Evolutionary conservation across 2,888 invertebrate species (phyloP).

Genomic region (Steinernema carpocapsae): DNA sequence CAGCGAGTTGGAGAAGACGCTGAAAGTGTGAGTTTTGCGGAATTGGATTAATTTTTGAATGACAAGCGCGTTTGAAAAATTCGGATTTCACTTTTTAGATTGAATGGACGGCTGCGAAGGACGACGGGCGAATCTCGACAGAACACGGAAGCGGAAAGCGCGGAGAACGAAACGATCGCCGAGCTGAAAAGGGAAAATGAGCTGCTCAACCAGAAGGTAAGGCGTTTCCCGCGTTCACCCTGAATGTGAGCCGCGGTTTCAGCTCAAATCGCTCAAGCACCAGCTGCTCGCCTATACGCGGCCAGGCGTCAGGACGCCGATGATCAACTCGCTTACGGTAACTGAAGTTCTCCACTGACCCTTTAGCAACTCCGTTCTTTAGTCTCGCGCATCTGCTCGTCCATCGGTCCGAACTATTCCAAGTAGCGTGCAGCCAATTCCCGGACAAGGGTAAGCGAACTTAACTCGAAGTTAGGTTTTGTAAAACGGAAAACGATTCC

Average conservation of each 20-base stretch:
- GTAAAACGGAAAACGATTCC: not conserved
- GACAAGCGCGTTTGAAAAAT: not conserved
- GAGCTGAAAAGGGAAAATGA: slow-evolving; percentile 46
- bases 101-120: slow-evolving; percentile 43
- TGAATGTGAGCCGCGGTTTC: not conserved
- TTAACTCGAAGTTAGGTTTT: not conserved
- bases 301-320: slow-evolving; percentile 54
- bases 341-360: too few species aligned
- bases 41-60: slow-evolving; percentile 3
- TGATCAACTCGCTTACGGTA: slow-evolving; percentile 50
- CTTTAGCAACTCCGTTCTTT: not conserved
- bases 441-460: slow-evolving; percentile 2
- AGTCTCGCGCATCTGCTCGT: slow-evolving; percentile 20
- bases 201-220: slow-evolving; percentile 43
- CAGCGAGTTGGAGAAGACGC: slow-evolving; percentile 55
- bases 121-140: slow-evolving; percentile 36
- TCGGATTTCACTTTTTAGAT: slow-evolving; percentile 44
- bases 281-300: slow-evolving; percentile 62
- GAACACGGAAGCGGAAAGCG: slow-evolving; percentile 31
- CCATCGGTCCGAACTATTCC: not conserved
- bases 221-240: not conserved
- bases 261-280: slow-evolving; percentile 61
- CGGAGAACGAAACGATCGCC: slow-evolving; percentile 6
- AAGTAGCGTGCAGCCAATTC: not conserved
- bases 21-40: slow-evolving; percentile 47